A percentile compares a stretch with the other conserved stretches of the same genome.
phyloP scores from a whole-genome alignment of 2,113 vertebrate species.

The Coracopsis vasa region DNA sequence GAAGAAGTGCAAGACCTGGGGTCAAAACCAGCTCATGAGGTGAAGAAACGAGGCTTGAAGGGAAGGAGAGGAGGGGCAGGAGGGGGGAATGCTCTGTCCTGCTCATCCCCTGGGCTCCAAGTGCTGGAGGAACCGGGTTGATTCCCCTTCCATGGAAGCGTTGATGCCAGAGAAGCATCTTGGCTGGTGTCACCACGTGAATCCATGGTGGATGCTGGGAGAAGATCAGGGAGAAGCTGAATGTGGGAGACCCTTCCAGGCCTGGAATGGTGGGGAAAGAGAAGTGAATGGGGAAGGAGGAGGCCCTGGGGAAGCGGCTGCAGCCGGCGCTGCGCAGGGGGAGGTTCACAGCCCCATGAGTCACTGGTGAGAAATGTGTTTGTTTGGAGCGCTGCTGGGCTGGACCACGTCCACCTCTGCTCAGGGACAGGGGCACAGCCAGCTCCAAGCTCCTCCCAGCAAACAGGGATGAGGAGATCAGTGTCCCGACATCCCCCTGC shows the following conservation, averaged over 20 bases:
- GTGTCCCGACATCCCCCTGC: background rate
- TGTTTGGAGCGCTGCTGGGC: background rate
- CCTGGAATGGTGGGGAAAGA: background rate
- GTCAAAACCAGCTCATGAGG: rapidly evolving
- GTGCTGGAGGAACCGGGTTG: no score
- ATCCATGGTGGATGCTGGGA: background rate
- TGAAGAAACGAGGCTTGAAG: background rate
- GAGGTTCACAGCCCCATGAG: background rate
- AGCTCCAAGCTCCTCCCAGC: background rate
- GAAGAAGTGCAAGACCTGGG: background rate
- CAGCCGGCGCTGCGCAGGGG: background rate
- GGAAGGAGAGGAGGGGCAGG: background rate
- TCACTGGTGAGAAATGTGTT: background rate
- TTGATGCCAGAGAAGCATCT: background rate
- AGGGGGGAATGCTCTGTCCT: rapidly evolving
- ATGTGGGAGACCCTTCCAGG: background rate
- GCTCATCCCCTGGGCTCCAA: background rate
- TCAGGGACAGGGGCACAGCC: background rate
- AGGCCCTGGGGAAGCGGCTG: background rate
- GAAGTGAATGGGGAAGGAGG: background rate
- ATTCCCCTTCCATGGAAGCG: rapidly evolving
- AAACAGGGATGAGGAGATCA: background rate
- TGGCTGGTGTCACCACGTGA: background rate
- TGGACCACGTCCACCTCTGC: background rate
- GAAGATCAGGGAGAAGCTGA: background rate